Conservation (phyloP, 2,888 invertebrate genomes). For the Spisula solida region DNA sequence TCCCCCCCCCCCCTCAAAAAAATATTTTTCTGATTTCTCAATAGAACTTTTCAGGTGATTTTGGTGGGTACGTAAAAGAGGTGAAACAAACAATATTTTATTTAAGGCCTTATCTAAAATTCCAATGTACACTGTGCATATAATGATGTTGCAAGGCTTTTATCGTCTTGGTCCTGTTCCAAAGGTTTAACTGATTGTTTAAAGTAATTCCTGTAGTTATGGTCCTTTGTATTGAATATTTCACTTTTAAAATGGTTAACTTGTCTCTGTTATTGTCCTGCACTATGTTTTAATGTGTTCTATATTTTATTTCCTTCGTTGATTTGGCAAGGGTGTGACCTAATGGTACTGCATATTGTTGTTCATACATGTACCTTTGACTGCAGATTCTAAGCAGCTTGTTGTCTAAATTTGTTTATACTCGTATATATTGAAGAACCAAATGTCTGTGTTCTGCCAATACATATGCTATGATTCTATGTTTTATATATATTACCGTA, state of each 20-base stretch:
- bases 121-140: background rate
- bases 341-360: background rate
- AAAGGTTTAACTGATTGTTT: conserved; percentile 12
- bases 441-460: too few relatives aligned
- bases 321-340: conserved; percentile 2
- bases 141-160: background rate
- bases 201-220: background rate
- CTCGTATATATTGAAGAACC: background rate
- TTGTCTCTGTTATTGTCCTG: background rate
- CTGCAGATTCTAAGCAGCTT: background rate
- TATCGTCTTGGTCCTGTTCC: conserved; percentile 5
- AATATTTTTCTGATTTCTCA: too few relatives aligned
- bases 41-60: too few relatives aligned
- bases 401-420: background rate
- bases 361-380: background rate
- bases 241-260: background rate
- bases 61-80: too few relatives aligned
- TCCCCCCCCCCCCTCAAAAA: too few relatives aligned
- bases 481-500: too few relatives aligned
- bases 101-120: too few relatives aligned
- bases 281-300: conserved; percentile 14
- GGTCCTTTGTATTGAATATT: background rate
- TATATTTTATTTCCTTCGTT: background rate
- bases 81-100: too few relatives aligned
- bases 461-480: too few relatives aligned